These are phyloP conservation scores for Caenorhabditis macrosperma DNA, from an alignment of 2,888 invertebrate species.

Conservation along the genomic window DNA sequence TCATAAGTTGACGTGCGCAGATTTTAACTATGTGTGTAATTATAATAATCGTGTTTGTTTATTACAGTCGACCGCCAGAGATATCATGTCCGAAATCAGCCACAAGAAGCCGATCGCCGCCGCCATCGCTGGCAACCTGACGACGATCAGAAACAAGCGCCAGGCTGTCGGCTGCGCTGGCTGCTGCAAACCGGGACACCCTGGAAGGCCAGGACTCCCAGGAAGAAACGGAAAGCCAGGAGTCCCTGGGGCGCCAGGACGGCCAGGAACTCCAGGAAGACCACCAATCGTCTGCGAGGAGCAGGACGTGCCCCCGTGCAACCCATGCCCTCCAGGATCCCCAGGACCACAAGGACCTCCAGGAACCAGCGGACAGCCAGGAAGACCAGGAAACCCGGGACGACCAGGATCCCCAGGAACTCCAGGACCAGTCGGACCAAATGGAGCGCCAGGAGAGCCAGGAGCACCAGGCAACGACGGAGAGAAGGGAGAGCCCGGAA, in stretches of 20 bases:
- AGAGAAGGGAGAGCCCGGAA: constrained; percentile 74
- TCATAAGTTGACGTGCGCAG: constrained; percentile 40
- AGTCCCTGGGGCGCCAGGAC: constrained; percentile 74
- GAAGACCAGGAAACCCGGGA: constrained; percentile 77
- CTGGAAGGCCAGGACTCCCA: constrained; percentile 76
- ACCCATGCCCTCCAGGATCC: constrained; percentile 79
- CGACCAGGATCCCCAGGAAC: constrained; percentile 73
- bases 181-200: constrained; percentile 79
- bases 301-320: constrained; percentile 79
- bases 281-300: constrained; percentile 80
- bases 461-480: constrained; percentile 74
- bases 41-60: constrained; percentile 3
- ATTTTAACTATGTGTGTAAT: background rate
- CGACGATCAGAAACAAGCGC: constrained; percentile 70
- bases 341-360: constrained; percentile 75
- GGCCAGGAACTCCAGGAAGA: constrained; percentile 72
- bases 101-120: constrained; percentile 72
- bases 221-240: constrained; percentile 74
- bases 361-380: constrained; percentile 72
- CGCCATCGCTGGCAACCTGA: constrained; percentile 65
- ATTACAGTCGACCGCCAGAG: constrained; percentile 73
- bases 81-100: constrained; percentile 79
- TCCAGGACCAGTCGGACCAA: constrained; percentile 71
- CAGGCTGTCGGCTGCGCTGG: constrained; percentile 75
- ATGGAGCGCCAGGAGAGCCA: constrained; percentile 72